Evolutionary conservation across 2,797 vertebrate genomes (phyloP).

Genomic region (Spea hammondii): DNA sequence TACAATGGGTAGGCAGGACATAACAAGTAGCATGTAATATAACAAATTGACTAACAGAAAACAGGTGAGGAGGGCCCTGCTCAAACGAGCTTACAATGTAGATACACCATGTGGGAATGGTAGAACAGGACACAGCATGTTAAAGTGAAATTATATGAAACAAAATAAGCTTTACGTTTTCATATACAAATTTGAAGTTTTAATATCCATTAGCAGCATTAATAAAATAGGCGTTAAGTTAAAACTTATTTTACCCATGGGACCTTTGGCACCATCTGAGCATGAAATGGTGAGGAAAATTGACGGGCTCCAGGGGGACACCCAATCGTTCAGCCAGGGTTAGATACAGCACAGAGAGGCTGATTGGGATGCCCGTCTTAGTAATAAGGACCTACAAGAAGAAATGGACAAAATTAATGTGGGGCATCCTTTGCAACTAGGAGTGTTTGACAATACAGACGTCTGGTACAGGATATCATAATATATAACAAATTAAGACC

Average conservation of each 20-base stretch:
- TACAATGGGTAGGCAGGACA: too few species aligned
- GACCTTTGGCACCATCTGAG: conserved; percentile 90
- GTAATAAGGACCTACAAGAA: conserved; percentile 83
- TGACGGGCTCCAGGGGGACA: conserved; percentile 89
- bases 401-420: not conserved
- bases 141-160: not conserved
- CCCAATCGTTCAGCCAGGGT: conserved; percentile 85
- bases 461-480: too few species aligned
- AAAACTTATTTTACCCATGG: conserved; percentile 72
- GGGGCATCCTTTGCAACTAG: not conserved
- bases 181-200: too few species aligned
- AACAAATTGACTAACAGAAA: too few species aligned
- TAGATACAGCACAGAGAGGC: conserved; percentile 93
- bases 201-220: too few species aligned
- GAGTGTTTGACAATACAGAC: too few species aligned
- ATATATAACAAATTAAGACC: too few species aligned
- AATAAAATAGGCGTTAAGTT: not conserved
- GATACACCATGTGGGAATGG: too few species aligned
- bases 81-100: too few species aligned
- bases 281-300: conserved; percentile 96
- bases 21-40: too few species aligned
- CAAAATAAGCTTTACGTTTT: not conserved
- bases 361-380: conserved; percentile 93
- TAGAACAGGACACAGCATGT: too few species aligned
- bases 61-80: too few species aligned